Conservation (phyloP, 1,140 invertebrate genomes). For the Lordiphosa stackelbergi region DNA sequence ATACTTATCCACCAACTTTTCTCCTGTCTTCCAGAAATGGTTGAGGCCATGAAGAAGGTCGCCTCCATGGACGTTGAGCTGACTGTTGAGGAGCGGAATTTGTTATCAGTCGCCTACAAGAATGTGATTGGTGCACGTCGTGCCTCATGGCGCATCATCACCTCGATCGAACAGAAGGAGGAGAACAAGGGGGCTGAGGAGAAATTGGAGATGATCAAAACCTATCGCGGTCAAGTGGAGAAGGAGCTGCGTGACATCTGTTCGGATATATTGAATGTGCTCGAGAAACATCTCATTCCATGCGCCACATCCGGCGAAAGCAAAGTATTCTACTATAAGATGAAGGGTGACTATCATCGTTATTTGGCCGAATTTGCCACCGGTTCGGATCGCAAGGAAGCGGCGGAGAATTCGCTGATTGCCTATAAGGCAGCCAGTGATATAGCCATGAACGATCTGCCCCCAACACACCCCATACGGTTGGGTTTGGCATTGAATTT, state of each 20-base stretch:
- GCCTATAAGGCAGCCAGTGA: conserved; percentile 98
- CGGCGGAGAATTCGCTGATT: conserved; percentile 95
- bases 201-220: conserved; percentile 94
- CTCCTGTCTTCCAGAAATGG: conserved; percentile 87
- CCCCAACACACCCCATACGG: conserved; percentile 96
- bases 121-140: conserved; percentile 98
- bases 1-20: conserved; percentile 8
- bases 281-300: conserved; percentile 96
- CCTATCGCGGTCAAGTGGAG: conserved; percentile 95
- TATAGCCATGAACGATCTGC: conserved; percentile 96
- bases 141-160: conserved; percentile 98
- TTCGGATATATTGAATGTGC: conserved; percentile 94
- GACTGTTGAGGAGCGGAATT: conserved; percentile 96
- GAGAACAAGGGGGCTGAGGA: conserved; percentile 87
- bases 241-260: conserved; percentile 97
- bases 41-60: conserved; percentile 97
- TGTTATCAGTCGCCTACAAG: conserved; percentile 99
- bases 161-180: conserved; percentile 95
- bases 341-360: conserved; percentile 98
- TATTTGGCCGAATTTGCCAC: conserved; percentile 98
- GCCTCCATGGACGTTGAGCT: conserved; percentile 95
- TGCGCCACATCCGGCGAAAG: conserved; percentile 94
- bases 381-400: conserved; percentile 95
- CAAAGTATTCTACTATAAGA: conserved; percentile 99
- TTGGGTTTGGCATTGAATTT: conserved; percentile 95